Percentiles rank a stretch among this genome's conserved stretches.
These are phyloP conservation scores for Cyprinodon variegatus DNA, from an alignment of 2,113 vertebrate genomes.

Conservation along the genomic window DNA sequence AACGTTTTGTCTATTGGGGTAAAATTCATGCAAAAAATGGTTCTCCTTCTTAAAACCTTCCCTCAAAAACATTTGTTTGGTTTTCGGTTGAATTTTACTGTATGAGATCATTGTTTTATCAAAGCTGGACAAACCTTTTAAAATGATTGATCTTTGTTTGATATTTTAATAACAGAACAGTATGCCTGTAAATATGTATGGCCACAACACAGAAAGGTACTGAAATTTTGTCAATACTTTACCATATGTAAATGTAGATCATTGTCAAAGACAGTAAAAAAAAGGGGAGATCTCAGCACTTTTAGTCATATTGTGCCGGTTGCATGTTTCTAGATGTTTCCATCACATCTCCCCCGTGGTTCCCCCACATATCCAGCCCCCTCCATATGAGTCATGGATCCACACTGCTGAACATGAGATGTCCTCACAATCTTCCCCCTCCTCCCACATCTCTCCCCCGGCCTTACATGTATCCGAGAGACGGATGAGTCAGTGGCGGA, in stretches of 20 bases:
- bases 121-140: no score
- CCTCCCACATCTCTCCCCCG: not conserved
- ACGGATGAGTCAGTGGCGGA: slow-evolving; percentile 66
- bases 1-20: no score
- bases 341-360: slow-evolving; percentile 8
- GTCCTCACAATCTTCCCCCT: slow-evolving; percentile 33
- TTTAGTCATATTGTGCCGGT: not conserved
- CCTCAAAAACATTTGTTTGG: no score
- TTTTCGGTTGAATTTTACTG: no score
- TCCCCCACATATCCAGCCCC: slow-evolving; percentile 8
- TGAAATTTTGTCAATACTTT: not conserved
- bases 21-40: no score
- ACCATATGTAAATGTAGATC: no score
- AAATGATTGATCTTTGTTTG: no score
- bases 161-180: no score
- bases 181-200: no score
- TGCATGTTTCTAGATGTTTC: slow-evolving; percentile 8
- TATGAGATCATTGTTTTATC: no score
- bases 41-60: no score
- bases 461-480: slow-evolving; percentile 26
- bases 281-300: not conserved
- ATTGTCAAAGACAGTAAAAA: not conserved
- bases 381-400: slow-evolving; percentile 49
- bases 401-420: slow-evolving; percentile 28
- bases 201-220: not conserved